Percentiles rank a stretch among this genome's conserved stretches.
Evolutionary conservation across 2,113 vertebrate genomes (phyloP).

Genomic region (Puma concolor): DNA sequence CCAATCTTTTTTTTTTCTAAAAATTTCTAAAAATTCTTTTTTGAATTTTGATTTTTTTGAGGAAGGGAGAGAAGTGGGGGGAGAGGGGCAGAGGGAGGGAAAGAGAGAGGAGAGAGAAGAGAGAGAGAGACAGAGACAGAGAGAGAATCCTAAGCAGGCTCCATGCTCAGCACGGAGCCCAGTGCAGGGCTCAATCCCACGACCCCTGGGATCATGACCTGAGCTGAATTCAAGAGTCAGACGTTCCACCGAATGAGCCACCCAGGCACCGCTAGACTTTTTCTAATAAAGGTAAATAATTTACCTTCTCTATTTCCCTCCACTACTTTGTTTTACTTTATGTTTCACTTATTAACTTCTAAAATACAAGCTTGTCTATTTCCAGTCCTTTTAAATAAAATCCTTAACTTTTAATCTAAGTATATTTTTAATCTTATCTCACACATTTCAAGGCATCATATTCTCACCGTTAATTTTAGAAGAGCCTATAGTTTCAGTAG

Average conservation of each 20-base stretch:
- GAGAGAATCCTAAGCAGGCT: neutral
- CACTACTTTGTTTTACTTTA: neutral
- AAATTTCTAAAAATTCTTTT: no score
- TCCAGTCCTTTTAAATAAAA: conserved; percentile 18
- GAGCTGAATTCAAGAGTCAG: neutral
- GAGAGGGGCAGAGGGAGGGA: neutral
- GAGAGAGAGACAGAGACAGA: neutral
- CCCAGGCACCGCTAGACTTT: neutral
- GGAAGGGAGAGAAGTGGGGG: neutral
- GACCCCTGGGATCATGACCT: neutral
- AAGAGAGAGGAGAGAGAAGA: neutral
- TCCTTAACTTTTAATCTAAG: neutral
- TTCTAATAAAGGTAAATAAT: neutral
- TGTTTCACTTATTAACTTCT: neutral
- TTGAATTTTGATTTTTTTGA: neutral
- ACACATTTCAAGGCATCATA: neutral
- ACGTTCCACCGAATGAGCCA: neutral
- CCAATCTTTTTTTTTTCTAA: neutral
- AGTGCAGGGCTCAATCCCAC: neutral
- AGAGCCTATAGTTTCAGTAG: neutral
- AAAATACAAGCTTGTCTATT: neutral
- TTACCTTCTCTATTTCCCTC: neutral
- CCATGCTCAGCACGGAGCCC: neutral
- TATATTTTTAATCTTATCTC: neutral
- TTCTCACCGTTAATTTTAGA: neutral